Percentiles rank a stretch among this genome's conserved stretches.
phyloP scores from a whole-genome alignment of 2,113 vertebrate species.

The Anoura caudifer region DNA sequence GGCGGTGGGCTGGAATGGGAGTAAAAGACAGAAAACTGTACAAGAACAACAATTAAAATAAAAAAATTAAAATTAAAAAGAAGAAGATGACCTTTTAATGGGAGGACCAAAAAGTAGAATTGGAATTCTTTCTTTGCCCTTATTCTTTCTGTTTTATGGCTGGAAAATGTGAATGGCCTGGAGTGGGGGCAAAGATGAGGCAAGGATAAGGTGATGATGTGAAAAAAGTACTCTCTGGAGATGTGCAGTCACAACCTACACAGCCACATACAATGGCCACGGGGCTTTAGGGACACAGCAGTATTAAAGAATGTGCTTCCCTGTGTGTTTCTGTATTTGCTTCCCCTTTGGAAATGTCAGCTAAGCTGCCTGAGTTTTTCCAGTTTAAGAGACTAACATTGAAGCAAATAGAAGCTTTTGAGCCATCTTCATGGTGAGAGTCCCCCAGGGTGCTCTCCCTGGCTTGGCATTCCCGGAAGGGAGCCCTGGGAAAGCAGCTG shows the following conservation, averaged over 20 bases:
- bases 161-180: not conserved
- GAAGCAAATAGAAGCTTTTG: not conserved
- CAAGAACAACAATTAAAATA: too few species aligned
- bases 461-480: not conserved
- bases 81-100: not conserved
- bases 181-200: not conserved
- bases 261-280: too few species aligned
- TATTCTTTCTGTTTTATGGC: not conserved
- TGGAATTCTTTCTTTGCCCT: not conserved
- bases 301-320: not conserved
- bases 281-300: not conserved
- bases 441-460: not conserved
- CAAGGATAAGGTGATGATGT: not conserved
- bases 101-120: not conserved
- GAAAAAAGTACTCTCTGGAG: not conserved
- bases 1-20: too few species aligned
- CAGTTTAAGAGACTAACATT: not conserved
- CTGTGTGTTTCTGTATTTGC: not conserved
- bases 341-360: too few species aligned
- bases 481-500: not conserved
- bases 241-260: not conserved
- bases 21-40: too few species aligned
- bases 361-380: not conserved
- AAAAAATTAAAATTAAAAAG: too few species aligned
- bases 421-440: not conserved